Conservation (phyloP, 2,888 invertebrate genomes). For the Schizotus pectinicornis region DNA sequence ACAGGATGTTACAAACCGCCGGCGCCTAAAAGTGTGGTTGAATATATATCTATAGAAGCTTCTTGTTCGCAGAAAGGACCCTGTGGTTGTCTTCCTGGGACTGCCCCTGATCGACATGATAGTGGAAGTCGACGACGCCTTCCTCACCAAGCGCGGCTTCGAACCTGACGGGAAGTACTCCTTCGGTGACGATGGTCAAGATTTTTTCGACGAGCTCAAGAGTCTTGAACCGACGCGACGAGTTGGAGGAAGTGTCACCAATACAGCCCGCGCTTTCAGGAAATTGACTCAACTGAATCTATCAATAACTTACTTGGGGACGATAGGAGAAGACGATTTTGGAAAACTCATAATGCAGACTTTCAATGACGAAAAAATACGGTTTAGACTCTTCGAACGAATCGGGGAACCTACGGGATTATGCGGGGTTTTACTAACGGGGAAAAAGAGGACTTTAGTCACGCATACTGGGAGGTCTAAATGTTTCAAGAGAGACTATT, state of each 20-base stretch:
- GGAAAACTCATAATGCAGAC: constrained; percentile 31
- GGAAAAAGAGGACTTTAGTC: constrained; percentile 37
- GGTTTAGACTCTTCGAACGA: constrained; percentile 28
- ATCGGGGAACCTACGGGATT: constrained; percentile 32
- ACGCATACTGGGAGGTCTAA: constrained; percentile 42
- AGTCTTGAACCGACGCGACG: constrained; percentile 19
- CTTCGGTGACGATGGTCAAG: constrained; percentile 10
- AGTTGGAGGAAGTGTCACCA: constrained; percentile 42
- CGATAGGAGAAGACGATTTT: constrained; percentile 36
- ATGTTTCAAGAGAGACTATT: constrained; percentile 24
- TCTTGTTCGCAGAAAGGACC: not conserved
- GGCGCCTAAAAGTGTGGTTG: too few species aligned
- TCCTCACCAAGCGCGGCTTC: constrained; percentile 37
- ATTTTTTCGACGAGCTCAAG: constrained; percentile 33
- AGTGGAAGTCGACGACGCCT: constrained; percentile 32
- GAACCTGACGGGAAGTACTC: constrained; percentile 34
- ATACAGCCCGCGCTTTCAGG: constrained; percentile 36
- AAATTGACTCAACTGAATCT: constrained; percentile 23
- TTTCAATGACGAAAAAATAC: constrained; percentile 32
- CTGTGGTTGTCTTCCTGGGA: constrained; percentile 35
- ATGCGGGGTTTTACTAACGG: constrained; percentile 39
- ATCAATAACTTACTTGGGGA: constrained; percentile 34
- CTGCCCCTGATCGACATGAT: constrained; percentile 41
- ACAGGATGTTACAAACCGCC: too few species aligned
- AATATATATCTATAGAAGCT: too few species aligned